Conservation (phyloP, 2,888 invertebrate genomes). For the Rhagium mordax region DNA sequence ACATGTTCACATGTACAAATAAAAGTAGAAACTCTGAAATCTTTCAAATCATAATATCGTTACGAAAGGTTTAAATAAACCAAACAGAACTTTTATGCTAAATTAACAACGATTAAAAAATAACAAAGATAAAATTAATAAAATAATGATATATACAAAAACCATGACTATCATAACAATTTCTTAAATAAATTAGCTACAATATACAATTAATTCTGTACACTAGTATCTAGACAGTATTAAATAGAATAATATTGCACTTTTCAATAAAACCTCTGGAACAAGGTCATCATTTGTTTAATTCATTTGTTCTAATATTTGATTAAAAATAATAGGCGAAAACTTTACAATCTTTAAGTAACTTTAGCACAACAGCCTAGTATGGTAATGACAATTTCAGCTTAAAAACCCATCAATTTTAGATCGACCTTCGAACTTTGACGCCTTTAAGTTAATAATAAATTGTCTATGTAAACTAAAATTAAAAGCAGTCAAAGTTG, state of each 20-base stretch:
- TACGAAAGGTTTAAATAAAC: not conserved
- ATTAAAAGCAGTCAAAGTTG: conserved; percentile 62
- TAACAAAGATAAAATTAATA: conserved; percentile 21
- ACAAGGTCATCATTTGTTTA: conserved; percentile 44
- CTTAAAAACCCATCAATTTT: conserved; percentile 12
- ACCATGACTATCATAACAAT: conserved; percentile 16
- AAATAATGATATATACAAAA: conserved; percentile 18
- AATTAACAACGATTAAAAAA: not conserved
- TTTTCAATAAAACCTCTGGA: conserved; percentile 44
- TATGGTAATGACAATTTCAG: conserved; percentile 47
- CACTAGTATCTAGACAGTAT: conserved; percentile 48
- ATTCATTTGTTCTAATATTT: conserved; percentile 45
- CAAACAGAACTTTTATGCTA: not conserved
- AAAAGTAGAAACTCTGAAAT: not conserved
- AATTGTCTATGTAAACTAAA: not conserved
- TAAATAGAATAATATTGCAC: conserved; percentile 47
- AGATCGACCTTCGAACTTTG: conserved; percentile 47
- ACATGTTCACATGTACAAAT: conserved; percentile 11
- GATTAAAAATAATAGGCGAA: conserved; percentile 46
- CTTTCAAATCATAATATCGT: not conserved
- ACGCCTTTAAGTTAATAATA: conserved; percentile 26
- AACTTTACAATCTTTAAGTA: conserved; percentile 46
- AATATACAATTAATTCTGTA: conserved; percentile 50
- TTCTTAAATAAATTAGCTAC: conserved; percentile 43
- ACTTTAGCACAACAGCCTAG: conserved; percentile 58